Base-by-base conservation (phyloP, 1,140 invertebrate species). In the Ceratoteleas bidentatus region DNA sequence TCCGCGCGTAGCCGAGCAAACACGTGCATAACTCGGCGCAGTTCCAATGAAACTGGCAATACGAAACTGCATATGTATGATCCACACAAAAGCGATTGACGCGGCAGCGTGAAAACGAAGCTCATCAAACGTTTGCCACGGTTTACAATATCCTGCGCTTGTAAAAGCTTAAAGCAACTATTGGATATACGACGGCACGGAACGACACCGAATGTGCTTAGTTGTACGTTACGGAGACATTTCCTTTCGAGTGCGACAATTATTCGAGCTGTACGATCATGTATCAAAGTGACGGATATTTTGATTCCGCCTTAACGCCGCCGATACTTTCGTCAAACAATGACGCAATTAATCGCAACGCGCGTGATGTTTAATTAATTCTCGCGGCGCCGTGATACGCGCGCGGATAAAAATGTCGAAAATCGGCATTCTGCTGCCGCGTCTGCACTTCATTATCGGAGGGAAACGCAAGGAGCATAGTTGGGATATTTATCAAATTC, bases 81-180 rank as follows among this genome's bases (percentile, higher is more conserved):
- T 47, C 50, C 49, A 40, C 73, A 68, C 57, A 76, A 76, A 68
- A 76, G 57, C 64, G 73, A 76, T 68, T 54, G 62, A 62, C 14
- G 49, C 49, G 62, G 36, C 8, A 57, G 43, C 47, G 56, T 53
- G 72, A 75, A 68, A 68, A 76, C 49, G 73, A 76, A 76, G 64
- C 73, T 68, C 73, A 62, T 68, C 73, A 76, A 76, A 76, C 73
- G 49, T 68, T 68, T 54, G 43, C 50, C 32, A 69, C 54, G 47
- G 74, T 64, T 77, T 77, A 77, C 74, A 77, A 77, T 77, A 77
- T 77, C 64, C 74, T 62, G 64, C 62, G 43, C 62, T 49, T 58
- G 43, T 77, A 69, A 69, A 77, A 77, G 64, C 64, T 68, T 50
- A 54, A 61, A 68, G 56, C 64, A 61, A 34, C 56, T 65, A 62